Base-by-base conservation (phyloP, 2,888 invertebrate species). In the Caradrina kadenii region DNA sequence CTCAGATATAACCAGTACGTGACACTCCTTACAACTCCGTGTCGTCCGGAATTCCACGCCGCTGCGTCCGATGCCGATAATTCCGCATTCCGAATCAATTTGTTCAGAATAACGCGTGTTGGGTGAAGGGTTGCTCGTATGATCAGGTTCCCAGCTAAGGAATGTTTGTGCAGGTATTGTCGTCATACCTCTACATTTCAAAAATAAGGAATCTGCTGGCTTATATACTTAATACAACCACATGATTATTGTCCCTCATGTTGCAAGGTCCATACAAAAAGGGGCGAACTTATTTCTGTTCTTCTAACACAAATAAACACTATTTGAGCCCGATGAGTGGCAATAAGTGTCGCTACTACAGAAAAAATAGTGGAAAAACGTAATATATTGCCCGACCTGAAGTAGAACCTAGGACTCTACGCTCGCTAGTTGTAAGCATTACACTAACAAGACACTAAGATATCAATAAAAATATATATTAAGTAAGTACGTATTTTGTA, bases 11-110 rank as follows among this genome's bases (percentile, higher is more conserved):
- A 80, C 61, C 81, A 71, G 56, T n/a, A 63, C 77, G 77, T 76
- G 78, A 66, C 72, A 53, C 49, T 71, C 80, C 76, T 77, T 61
- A 63, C 60, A 54, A 50, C 63, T 63, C 60, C 53, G 69, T 48
- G 58, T 74, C 76, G 60, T 55, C 52, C 70, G 82, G 82, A 83
- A 82, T 79, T 76, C 84, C 79, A 64, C 76, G 19, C 50, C 59
- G 58, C 26, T 67, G 79, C 79, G 71, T 68, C 35, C 55, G 69
- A 64, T 66, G 49, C 63, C 60, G 76, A 81, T 81, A 76, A 83
- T 83, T 76, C 75, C 63, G 55, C 67, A 76, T 71, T 76, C 62
- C 55, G 66, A 76, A 70, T 71, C 79, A 76, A 76, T 81, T 81
- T 81, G 64, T 63, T 73, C 68, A 64, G 76, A 73, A 73, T 76